Base-by-base conservation (phyloP, 2,113 vertebrate species). In the Oxyruncus cristatus region DNA sequence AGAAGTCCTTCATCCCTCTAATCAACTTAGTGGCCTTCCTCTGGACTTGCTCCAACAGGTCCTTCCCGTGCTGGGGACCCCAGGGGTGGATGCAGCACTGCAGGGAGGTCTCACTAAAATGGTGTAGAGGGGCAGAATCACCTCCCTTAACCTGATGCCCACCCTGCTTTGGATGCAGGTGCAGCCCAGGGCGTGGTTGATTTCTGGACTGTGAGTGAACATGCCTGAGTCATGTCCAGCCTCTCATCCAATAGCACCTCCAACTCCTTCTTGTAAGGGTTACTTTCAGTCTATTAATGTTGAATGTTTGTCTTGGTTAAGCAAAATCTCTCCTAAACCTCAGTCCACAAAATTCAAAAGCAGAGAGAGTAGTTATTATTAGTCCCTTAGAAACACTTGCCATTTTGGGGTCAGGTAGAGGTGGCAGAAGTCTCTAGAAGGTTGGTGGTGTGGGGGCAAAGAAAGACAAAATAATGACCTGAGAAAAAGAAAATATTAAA, bases 31-130 rank as follows among this genome's bases (percentile, higher is more conserved):
- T 88, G 30, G 20, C 20, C 11, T 41, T 79, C 58, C 49, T 65
- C 67, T 80, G 58, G 44, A 27, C 2, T 59, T 0, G 0, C 4
- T 50, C 21, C 22, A 37, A 2, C 7, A 52, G 41, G 0, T 44
- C 21, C 21, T 52, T 10, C 5, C 32, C 33, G 32, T 59, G 32
- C 32, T 44, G 62, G 21, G 8, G 19, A 11, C 3, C 30, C 42
- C 42, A 42, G 62, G 24, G 13, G 41, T 58, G 61, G 23, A 13
- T 16, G 37, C 21, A 52, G 47, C 10, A 0, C 18, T 42, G 9
- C 47, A 24, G 24, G 24, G 30, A 32, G 30, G 6, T 66, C 35
- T 49, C 28, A 37, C 2, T n/a, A 85, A 70, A 65, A 13, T 13
- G 3, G 33, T 14, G 44, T 13, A 53, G 50, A 53, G 50, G 50